These are phyloP conservation scores for Cheirogaleus medius DNA, from an alignment of 2,113 vertebrate species.

Conservation along the genomic window DNA sequence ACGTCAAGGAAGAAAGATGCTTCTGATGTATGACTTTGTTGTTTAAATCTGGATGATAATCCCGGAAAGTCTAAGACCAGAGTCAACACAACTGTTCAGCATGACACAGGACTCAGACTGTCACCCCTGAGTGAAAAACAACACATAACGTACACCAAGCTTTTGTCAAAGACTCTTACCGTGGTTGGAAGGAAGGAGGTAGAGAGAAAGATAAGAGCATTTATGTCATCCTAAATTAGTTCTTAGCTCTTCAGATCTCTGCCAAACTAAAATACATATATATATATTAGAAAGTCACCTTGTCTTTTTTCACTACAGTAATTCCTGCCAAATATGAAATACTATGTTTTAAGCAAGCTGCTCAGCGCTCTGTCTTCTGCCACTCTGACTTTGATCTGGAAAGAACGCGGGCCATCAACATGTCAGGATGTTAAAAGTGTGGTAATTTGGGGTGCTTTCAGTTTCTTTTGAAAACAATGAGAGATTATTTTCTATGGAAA, in stretches of 20 bases:
- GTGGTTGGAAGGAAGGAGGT: slow-evolving; percentile 52
- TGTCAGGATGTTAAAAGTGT: slow-evolving; percentile 83
- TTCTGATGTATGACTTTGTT: neutral
- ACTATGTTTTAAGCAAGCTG: slow-evolving; percentile 77
- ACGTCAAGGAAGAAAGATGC: neutral
- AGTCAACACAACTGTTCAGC: slow-evolving; percentile 8
- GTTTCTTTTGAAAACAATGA: slow-evolving; percentile 78
- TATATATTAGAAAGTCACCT: slow-evolving; percentile 81
- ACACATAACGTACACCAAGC: slow-evolving; percentile 30
- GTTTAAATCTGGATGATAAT: slow-evolving; percentile 49
- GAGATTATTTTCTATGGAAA: slow-evolving; percentile 80
- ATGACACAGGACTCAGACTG: slow-evolving; percentile 37
- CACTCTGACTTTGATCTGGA: slow-evolving; percentile 80
- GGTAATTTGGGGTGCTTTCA: slow-evolving; percentile 82
- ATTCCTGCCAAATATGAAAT: slow-evolving; percentile 83
- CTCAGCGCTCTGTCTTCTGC: slow-evolving; percentile 79
- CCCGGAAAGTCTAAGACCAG: slow-evolving; percentile 47
- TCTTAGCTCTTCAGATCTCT: slow-evolving; percentile 81
- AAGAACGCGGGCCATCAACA: slow-evolving; percentile 83
- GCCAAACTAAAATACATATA: slow-evolving; percentile 73
- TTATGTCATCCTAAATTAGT: slow-evolving; percentile 82
- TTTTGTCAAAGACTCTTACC: slow-evolving; percentile 66
- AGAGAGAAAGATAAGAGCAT: slow-evolving; percentile 73
- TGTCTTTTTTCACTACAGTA: slow-evolving; percentile 79
- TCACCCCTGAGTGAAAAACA: slow-evolving; percentile 61